A percentile compares a stretch with the other conserved stretches of the same genome.
Evolutionary conservation across 2,797 vertebrate species (phyloP).

Genomic region (Gallirallus australis): DNA sequence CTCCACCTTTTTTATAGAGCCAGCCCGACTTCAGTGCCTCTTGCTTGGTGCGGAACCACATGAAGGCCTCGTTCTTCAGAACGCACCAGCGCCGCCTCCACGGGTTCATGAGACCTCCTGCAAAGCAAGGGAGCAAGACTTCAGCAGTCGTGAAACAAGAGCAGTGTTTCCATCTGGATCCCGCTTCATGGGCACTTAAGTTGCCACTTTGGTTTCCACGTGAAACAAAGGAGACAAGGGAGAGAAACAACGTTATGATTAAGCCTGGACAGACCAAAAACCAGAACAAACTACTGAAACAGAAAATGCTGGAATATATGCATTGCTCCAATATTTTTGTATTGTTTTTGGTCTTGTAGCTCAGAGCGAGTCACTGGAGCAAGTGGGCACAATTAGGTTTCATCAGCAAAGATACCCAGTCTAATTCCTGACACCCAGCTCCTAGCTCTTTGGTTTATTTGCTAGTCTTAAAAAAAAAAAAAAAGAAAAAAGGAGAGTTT

Average conservation of each 20-base stretch:
- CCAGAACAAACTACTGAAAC: background rate
- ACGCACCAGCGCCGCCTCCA: conserved; percentile 95
- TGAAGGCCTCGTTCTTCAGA: conserved; percentile 93
- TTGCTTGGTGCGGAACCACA: conserved; percentile 96
- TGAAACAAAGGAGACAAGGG: background rate
- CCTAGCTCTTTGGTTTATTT: background rate
- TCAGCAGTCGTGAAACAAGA: background rate
- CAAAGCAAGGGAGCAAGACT: background rate
- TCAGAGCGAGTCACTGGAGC: background rate
- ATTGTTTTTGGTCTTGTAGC: background rate
- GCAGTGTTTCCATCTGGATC: rapidly evolving
- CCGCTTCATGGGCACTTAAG: background rate
- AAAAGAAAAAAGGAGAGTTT: background rate
- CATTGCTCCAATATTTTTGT: background rate
- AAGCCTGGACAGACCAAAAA: background rate
- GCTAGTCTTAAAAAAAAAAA: background rate
- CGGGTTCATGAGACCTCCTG: conserved; percentile 92
- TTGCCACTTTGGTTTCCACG: background rate
- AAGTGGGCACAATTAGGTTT: background rate
- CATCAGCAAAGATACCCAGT: background rate
- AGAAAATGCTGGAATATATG: background rate
- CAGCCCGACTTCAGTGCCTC: conserved; percentile 91
- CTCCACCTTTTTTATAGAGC: conserved; percentile 94
- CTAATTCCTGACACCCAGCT: background rate
- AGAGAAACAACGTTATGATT: background rate